phyloP scores from a whole-genome alignment of 2,888 invertebrate genomes.

The Ctenicera cuprea region DNA sequence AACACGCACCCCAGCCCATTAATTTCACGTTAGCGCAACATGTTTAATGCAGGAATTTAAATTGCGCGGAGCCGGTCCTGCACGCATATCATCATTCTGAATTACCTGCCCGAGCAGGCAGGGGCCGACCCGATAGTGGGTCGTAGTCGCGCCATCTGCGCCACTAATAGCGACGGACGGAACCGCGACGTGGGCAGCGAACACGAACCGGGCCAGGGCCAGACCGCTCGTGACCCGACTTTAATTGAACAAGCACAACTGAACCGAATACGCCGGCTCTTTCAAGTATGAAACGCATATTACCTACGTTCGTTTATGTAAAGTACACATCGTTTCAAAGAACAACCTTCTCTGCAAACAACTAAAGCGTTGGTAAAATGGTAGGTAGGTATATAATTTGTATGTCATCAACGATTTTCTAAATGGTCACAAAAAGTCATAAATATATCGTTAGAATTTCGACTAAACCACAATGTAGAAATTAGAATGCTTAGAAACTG shows the following conservation, averaged over 20 bases:
- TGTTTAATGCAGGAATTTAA: constrained; percentile 12
- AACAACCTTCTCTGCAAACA: not conserved
- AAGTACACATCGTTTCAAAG: constrained; percentile 23
- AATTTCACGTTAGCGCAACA: not conserved
- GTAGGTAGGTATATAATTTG: constrained; percentile 17
- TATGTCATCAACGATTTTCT: constrained; percentile 27
- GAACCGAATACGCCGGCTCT: constrained; percentile 34
- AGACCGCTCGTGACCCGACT: constrained; percentile 47
- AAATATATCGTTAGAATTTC: no score
- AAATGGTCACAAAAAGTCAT: no score
- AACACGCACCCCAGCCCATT: not conserved
- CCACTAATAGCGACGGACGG: constrained; percentile 49
- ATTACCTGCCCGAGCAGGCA: constrained; percentile 48
- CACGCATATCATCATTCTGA: constrained; percentile 28
- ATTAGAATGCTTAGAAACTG: no score
- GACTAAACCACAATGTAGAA: no score
- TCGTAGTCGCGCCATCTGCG: constrained; percentile 55
- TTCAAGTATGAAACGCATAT: constrained; percentile 33
- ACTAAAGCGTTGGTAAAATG: no score
- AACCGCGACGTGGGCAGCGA: constrained; percentile 47
- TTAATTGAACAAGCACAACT: constrained; percentile 51
- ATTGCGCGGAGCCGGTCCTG: constrained; percentile 27
- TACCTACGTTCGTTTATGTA: constrained; percentile 31
- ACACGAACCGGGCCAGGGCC: constrained; percentile 48
- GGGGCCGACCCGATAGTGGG: constrained; percentile 49